Conservation (phyloP, 2,797 vertebrate genomes). For the Phrynocephalus vlangalii region DNA sequence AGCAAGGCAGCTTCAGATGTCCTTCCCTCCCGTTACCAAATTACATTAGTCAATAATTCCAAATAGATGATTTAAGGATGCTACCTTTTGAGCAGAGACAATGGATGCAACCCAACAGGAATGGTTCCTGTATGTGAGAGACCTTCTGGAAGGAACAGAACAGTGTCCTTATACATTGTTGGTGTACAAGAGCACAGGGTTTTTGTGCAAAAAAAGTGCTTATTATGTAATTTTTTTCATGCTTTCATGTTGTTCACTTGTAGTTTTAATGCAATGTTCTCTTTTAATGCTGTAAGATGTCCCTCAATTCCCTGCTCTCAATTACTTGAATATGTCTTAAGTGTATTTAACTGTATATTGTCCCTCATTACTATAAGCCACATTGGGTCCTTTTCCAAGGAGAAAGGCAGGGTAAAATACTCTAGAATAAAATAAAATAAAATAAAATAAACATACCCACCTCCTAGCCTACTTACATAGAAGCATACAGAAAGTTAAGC, state of each 20-base stretch:
- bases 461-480: not conserved
- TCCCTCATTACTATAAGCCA: no score
- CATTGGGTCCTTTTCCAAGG: no score
- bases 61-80: not conserved
- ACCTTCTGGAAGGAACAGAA: not conserved
- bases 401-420: no score
- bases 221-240: not conserved
- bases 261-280: no score
- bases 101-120: not conserved
- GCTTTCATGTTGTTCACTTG: not conserved
- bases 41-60: constrained; percentile 13
- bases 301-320: no score
- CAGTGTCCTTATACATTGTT: not conserved
- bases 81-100: constrained; percentile 12
- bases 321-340: no score
- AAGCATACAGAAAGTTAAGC: not conserved
- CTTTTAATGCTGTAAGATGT: no score
- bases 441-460: no score
- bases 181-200: no score
- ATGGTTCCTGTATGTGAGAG: not conserved
- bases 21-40: constrained; percentile 16
- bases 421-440: no score
- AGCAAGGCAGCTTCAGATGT: not conserved
- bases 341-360: no score
- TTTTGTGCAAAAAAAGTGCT: not conserved